phyloP scores from a whole-genome alignment of 2,113 vertebrate species.

The Anoura caudifer region DNA sequence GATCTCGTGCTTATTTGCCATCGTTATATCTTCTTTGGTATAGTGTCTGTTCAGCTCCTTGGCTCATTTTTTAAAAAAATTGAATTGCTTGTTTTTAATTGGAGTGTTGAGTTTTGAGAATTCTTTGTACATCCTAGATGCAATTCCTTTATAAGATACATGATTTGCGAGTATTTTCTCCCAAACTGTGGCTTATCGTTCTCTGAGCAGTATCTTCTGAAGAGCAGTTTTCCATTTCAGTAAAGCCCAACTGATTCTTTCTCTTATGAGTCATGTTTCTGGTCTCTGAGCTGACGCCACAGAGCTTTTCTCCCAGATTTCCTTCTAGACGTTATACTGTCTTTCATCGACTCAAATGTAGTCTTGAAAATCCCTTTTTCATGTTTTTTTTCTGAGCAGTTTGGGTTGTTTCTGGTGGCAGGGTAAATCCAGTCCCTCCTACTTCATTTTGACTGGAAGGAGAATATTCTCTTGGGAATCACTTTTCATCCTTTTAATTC shows the following conservation, averaged over 20 bases:
- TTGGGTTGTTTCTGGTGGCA: background rate
- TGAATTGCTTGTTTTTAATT: background rate
- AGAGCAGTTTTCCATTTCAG: background rate
- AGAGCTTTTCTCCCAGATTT: background rate
- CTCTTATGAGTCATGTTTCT: background rate
- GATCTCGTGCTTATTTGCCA: background rate
- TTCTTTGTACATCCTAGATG: background rate
- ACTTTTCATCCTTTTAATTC: constrained; percentile 37
- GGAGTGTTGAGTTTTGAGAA: background rate
- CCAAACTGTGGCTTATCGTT: background rate
- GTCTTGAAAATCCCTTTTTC: background rate
- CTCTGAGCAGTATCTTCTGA: background rate
- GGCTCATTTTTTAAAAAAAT: background rate
- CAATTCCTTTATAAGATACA: background rate
- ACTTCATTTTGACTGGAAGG: background rate
- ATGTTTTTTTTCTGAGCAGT: background rate
- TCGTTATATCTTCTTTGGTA: background rate
- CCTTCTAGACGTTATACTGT: background rate
- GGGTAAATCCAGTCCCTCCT: background rate
- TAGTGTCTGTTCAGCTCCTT: background rate
- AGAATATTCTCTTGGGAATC: background rate
- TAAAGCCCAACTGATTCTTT: background rate
- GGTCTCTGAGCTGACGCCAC: background rate
- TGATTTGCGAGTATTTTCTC: background rate
- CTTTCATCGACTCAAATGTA: background rate